Base-by-base conservation (phyloP, 1,140 invertebrate genomes). In the Portunus trituberculatus region DNA sequence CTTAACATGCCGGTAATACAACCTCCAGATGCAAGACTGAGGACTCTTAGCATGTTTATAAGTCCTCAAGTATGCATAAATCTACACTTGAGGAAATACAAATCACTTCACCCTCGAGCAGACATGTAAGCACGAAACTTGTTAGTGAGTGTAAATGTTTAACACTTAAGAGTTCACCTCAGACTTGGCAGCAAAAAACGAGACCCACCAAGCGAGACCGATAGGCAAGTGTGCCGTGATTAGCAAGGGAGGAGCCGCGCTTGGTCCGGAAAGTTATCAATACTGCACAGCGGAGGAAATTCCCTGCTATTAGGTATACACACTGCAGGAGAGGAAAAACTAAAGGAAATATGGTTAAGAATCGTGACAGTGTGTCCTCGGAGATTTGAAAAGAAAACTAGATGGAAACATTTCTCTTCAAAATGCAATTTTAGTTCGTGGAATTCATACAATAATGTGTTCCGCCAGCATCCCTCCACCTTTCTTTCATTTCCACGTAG, bases 71-170 rank as follows among this genome's bases (percentile, higher is more conserved):
- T n/a, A 2, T 76, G 67, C 67, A 25, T n/a, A 76, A n/a, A 76
- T 12, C n/a, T 20, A 20, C 20, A 25, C 20, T 76, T 76, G 0
- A 76, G n/a, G n/a, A n/a, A 76, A n/a, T 76, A 76, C 20, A 76
- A 76, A 76, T 76, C 16, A 76, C 67, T 76, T 76, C 67, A n/a
- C 4, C n/a, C 67, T 76, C 20, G 67, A 76, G 20, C 25, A 25
- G n/a, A 7, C 67, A 76, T 76, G 67, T n/a, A 20, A 7, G 20
- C 20, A 76, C 4, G 20, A 76, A 76, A 76, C 67, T 76, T 76
- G n/a, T 76, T 76, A 76, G 67, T n/a, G 67, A 25, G 20, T 76
- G 67, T 76, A 76, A 76, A 76, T 76, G n/a, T 76, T 76, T 76
- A 76, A 76, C 67, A 76, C 67, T 76, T 8, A n/a, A n/a, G 67